Percentiles rank a stretch among this genome's conserved stretches.
These are phyloP conservation scores for Oxyruncus cristatus DNA, from an alignment of 2,113 vertebrate genomes.

Conservation along the genomic window DNA sequence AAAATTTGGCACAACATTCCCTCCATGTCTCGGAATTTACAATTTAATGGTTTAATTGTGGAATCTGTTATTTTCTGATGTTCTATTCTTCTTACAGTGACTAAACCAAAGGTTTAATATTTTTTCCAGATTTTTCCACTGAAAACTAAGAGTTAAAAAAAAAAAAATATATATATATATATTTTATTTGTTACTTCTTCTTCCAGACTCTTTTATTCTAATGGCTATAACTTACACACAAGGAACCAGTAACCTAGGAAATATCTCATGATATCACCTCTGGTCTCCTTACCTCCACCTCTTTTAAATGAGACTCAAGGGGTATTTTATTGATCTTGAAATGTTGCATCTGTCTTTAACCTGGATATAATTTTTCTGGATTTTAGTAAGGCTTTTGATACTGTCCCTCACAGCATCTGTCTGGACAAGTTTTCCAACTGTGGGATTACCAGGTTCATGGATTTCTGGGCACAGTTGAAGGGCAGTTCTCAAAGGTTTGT, in stretches of 20 bases:
- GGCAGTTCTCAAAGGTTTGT: neutral
- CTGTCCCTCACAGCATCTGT: neutral
- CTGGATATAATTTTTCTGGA: neutral
- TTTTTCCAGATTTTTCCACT: neutral
- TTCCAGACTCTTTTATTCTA: neutral
- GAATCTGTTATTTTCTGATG: neutral
- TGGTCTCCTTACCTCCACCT: neutral
- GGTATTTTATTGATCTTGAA: neutral
- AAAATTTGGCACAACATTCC: neutral
- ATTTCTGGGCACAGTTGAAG: neutral
- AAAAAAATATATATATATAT: neutral
- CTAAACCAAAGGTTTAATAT: neutral
- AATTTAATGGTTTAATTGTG: neutral
- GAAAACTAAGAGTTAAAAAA: neutral
- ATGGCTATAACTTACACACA: neutral
- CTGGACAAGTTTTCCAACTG: neutral
- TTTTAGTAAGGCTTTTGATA: neutral
- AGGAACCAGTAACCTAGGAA: neutral
- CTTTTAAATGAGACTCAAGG: neutral
- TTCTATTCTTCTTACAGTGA: neutral
- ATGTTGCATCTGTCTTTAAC: neutral
- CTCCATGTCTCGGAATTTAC: neutral
- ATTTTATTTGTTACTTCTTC: neutral
- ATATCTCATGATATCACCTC: neutral
- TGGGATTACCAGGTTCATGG: neutral